phyloP scores from a whole-genome alignment of 2,888 invertebrate genomes.

The Hypena proboscidalis region DNA sequence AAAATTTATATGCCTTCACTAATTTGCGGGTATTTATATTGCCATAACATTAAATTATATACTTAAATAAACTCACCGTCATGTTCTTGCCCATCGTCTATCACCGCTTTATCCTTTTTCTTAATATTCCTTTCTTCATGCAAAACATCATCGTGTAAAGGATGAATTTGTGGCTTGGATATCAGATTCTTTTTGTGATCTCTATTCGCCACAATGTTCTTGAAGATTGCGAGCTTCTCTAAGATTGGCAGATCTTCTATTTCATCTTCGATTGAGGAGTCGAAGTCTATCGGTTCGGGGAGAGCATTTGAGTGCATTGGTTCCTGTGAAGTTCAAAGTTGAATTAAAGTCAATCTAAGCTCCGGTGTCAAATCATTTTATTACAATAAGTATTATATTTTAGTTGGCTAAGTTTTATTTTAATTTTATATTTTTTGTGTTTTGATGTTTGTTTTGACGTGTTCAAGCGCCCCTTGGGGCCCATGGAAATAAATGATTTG shows the following conservation, averaged over 20 bases:
- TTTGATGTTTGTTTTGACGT: no score
- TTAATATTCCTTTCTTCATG: constrained; percentile 71
- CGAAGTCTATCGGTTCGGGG: background rate
- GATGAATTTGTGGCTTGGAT: constrained; percentile 70
- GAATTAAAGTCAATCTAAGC: no score
- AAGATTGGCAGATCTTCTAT: constrained; percentile 59
- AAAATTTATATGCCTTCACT: no score
- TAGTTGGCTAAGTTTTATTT: no score
- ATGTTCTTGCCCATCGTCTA: constrained; percentile 19
- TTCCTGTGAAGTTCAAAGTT: constrained; percentile 63
- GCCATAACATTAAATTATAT: no score
- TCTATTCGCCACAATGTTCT: constrained; percentile 61
- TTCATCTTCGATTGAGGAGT: constrained; percentile 32
- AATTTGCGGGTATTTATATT: no score
- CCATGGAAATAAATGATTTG: no score
- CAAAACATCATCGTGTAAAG: constrained; percentile 63
- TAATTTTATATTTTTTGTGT: no score
- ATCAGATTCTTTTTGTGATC: constrained; percentile 58
- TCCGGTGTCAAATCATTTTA: no score
- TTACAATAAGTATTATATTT: no score
- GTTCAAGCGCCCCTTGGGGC: no score
- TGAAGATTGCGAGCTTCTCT: constrained; percentile 71
- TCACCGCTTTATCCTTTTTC: constrained; percentile 70
- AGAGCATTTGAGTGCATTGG: constrained; percentile 52
- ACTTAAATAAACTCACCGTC: constrained; percentile 4